phyloP scores from a whole-genome alignment of 2,797 vertebrate species.

The Glyptemys insculpta region DNA sequence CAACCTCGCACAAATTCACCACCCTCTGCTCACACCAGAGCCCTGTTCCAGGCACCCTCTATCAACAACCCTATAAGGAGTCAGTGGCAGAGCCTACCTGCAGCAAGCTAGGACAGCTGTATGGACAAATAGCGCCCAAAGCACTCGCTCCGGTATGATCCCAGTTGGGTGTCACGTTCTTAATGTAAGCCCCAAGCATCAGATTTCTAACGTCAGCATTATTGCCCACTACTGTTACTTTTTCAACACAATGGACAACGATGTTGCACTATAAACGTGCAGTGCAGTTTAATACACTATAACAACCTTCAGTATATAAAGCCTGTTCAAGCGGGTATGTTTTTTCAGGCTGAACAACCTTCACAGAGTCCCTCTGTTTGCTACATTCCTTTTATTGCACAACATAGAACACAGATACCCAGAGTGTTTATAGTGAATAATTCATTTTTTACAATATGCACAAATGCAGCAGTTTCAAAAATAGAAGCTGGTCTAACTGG shows the following conservation, averaged over 20 bases:
- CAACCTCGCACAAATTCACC: not conserved
- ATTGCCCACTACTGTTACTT: not conserved
- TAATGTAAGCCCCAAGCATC: not conserved
- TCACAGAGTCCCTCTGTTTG: not conserved
- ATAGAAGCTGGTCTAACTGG: not conserved
- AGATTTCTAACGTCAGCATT: not conserved
- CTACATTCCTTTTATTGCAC: not conserved
- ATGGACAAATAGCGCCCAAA: not conserved
- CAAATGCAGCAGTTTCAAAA: not conserved
- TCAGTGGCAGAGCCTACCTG: not conserved
- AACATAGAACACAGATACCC: not conserved
- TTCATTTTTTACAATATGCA: not conserved
- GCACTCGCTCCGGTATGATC: not conserved
- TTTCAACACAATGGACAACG: not conserved
- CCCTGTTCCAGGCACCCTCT: not conserved
- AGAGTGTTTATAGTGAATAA: not conserved
- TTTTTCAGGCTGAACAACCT: not conserved
- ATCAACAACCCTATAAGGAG: rapidly evolving
- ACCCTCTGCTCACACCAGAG: not conserved
- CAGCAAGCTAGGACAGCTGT: not conserved
- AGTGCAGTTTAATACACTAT: too few relatives aligned
- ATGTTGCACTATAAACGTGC: too few relatives aligned
- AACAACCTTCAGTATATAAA: not conserved
- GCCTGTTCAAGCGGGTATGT: not conserved
- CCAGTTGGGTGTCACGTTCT: not conserved